Percentiles rank a stretch among this genome's conserved stretches.
Evolutionary conservation across 2,888 invertebrate genomes (phyloP).

Genomic region (Selenia dentaria): DNA sequence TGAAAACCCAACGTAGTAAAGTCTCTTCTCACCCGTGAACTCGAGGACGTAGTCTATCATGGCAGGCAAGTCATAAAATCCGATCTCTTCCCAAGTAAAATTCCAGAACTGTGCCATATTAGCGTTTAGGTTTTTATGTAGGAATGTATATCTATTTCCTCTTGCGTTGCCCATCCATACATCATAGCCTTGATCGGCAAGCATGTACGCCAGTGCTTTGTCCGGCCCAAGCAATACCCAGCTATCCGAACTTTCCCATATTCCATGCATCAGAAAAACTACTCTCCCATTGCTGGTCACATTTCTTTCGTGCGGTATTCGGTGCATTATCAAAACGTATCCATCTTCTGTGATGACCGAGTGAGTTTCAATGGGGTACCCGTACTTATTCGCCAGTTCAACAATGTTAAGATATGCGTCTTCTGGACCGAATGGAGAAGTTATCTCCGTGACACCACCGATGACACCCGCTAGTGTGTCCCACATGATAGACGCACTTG

Average conservation of each 20-base stretch:
- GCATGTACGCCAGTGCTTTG: constrained; percentile 85
- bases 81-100: constrained; percentile 90
- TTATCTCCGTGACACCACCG: background rate
- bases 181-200: constrained; percentile 87
- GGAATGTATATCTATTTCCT: constrained; percentile 85
- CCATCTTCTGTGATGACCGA: constrained; percentile 59
- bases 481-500: constrained; percentile 29
- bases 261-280: constrained; percentile 91
- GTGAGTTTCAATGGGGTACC: constrained; percentile 58
- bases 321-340: constrained; percentile 59
- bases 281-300: constrained; percentile 49
- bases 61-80: constrained; percentile 88
- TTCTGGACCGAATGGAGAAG: constrained; percentile 30
- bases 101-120: constrained; percentile 58
- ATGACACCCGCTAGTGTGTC: constrained; percentile 15
- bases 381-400: constrained; percentile 50
- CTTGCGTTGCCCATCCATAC: constrained; percentile 94
- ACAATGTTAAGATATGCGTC: constrained; percentile 54
- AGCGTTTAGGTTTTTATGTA: constrained; percentile 46
- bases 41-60: constrained; percentile 86
- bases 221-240: constrained; percentile 83
- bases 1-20: constrained; percentile 90
- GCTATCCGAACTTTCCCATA: constrained; percentile 77
- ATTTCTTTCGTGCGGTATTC: constrained; percentile 45
- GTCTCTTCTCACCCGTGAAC: constrained; percentile 69